Evolutionary conservation across 2,113 vertebrate genomes (phyloP), one percentile per base, ranked within the genome.

Genomic region (Neolamprologus hecqui): DNA sequence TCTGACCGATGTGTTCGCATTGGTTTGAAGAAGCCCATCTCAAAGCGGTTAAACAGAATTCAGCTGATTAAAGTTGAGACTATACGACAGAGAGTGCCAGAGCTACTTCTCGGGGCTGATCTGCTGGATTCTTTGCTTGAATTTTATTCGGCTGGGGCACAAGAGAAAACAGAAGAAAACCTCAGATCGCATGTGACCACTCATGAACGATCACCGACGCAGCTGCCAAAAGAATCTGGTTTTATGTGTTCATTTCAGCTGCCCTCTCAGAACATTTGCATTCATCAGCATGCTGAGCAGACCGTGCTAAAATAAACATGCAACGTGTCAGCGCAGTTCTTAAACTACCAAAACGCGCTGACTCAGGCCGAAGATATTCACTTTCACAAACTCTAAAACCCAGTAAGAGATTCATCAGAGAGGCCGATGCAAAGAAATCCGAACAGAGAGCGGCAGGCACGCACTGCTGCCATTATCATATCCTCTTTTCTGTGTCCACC

Each of bases 41-140:
- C 68, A 86, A 55, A 83, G 45, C 1, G 12, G 1, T 54, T 37
- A 3, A 68, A 75, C 13, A 40, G 17, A 49, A 13, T 14, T 17
- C 28, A 51, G 84, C 23, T 75, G 21, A 28, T 28, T 75, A 28
- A 17, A 75, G 68, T 19, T 75, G 15, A 47, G 68, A 75, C 68
- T 45, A 7, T 28, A 75, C 8, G 13, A 17, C 40, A 75, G 21
- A 47, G 68, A 75, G 23, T 17, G 14, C 21, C 40, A 47, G 15
- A 28, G 9, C 23, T 49, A 4, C 26, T 31, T 77, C 70, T 31
- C 3, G 9, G 26, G 6, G 70, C 42, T 31, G 70, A 75, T 49
- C 70, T 1, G 6, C 21, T 2, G 14, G 83, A 58, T 31, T 77
- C 33, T 53, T 55, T 35, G 33, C 51, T 80, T 45, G 54, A 19